phyloP scores from a whole-genome alignment of 2,888 invertebrate genomes.

The Pammene aurita region DNA sequence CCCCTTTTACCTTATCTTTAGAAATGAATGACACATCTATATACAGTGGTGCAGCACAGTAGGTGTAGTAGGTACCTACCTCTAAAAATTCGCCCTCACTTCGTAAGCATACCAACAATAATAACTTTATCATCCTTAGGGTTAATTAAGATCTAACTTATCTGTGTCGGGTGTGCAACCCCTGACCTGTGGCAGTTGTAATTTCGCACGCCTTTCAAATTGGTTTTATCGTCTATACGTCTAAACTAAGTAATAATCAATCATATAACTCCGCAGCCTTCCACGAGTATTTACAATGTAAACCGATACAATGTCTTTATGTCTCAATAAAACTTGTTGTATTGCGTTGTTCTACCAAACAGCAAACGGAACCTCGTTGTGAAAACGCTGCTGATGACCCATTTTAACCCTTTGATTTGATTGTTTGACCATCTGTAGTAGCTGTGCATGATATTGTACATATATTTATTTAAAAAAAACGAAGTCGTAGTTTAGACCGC shows the following conservation, averaged over 20 bases:
- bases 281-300: neutral
- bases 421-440: neutral
- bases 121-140: no score
- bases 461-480: neutral
- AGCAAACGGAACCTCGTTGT: neutral
- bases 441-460: no score
- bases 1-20: no score
- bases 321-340: conserved; percentile 17
- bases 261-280: neutral
- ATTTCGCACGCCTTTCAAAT: conserved; percentile 37
- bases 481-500: no score
- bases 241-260: conserved; percentile 3
- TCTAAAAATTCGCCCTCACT: no score
- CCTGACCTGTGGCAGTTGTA: conserved; percentile 25
- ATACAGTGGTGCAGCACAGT: no score
- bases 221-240: neutral
- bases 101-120: no score
- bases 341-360: conserved; percentile 2
- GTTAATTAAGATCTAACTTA: neutral
- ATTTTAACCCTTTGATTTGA: neutral
- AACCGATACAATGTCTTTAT: conserved; percentile 8
- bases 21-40: no score
- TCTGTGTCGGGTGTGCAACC: conserved; percentile 21
- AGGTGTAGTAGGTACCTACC: no score
- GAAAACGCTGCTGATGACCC: conserved; percentile 7